Conservation (phyloP, 2,888 invertebrate genomes). For the Gymnocheta viridis region DNA sequence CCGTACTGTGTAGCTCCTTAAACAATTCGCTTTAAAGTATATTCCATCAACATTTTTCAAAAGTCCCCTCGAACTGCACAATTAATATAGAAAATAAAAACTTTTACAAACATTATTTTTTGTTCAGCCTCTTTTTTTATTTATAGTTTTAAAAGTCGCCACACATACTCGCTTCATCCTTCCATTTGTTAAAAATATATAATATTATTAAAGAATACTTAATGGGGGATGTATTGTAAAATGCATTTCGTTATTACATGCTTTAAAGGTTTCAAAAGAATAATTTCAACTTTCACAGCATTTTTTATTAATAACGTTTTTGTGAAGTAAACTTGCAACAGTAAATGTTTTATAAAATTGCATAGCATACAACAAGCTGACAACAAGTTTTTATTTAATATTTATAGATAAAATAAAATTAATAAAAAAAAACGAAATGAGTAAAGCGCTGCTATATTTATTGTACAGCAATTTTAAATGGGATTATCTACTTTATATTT, state of each 20-base stretch:
- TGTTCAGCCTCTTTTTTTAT: too few relatives aligned
- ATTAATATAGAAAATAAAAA: too few relatives aligned
- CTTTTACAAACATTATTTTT: too few relatives aligned
- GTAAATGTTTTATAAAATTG: background rate
- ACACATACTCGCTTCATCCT: too few relatives aligned
- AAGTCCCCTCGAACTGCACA: too few relatives aligned
- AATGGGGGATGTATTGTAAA: background rate
- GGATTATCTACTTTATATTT: conserved; percentile 21
- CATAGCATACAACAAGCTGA: background rate
- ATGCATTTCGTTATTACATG: conserved; percentile 1
- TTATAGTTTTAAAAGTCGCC: too few relatives aligned
- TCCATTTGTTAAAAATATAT: background rate
- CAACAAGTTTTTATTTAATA: too few relatives aligned
- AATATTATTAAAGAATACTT: conserved; percentile 16
- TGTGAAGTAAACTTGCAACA: background rate
- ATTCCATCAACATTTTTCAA: background rate
- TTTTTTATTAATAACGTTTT: conserved; percentile 7
- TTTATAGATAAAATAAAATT: too few relatives aligned
- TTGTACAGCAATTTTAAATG: conserved; percentile 1
- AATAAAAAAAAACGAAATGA: too few relatives aligned
- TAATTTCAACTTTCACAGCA: conserved; percentile 17
- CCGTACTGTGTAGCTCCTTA: too few relatives aligned
- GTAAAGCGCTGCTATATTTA: too few relatives aligned
- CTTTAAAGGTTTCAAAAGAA: conserved; percentile 14
- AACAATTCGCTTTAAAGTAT: too few relatives aligned